Evolutionary conservation across 2,888 invertebrate genomes (phyloP).

Genomic region (Drosophila phalerata): DNA sequence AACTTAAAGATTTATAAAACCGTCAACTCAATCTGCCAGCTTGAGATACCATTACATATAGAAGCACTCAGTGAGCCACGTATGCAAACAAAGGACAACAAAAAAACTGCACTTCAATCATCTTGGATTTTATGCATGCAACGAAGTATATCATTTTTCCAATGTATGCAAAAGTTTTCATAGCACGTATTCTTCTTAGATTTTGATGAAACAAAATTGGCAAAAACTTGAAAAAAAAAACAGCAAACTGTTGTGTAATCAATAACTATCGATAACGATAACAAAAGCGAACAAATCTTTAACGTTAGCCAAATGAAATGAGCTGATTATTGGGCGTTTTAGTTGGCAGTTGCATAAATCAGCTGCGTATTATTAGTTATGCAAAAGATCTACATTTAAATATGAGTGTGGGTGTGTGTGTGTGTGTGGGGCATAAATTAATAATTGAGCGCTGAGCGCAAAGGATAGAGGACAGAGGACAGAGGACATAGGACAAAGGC

Average conservation of each 20-base stretch:
- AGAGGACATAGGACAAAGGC: constrained; percentile 23
- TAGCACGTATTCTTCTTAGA: constrained; percentile 10
- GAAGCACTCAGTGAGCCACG: constrained; percentile 17
- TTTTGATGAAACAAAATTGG: constrained; percentile 8
- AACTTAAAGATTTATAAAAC: constrained; percentile 18
- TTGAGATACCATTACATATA: constrained; percentile 2
- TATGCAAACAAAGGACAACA: constrained; percentile 18
- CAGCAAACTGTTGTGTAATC: constrained; percentile 3
- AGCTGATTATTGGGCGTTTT: constrained; percentile 39
- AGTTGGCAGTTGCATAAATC: constrained; percentile 26
- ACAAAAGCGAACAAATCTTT: neutral
- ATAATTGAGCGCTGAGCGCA: constrained; percentile 62
- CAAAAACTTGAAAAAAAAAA: neutral
- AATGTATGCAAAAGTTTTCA: constrained; percentile 17
- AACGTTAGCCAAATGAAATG: constrained; percentile 29
- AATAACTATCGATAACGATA: constrained; percentile 21
- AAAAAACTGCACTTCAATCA: constrained; percentile 54
- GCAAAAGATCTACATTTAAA: constrained; percentile 22
- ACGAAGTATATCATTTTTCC: constrained; percentile 38
- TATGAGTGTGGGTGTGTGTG: neutral
- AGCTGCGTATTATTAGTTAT: constrained; percentile 43
- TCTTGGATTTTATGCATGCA: constrained; percentile 36
- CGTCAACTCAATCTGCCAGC: constrained; percentile 12
- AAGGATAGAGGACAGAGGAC: constrained; percentile 15
- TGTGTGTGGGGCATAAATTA: constrained; percentile 60